Percentiles rank a stretch among this genome's conserved stretches.
These are phyloP conservation scores for Buphagus erythrorhynchus DNA, from an alignment of 2,797 vertebrate genomes.

Conservation along the genomic window DNA sequence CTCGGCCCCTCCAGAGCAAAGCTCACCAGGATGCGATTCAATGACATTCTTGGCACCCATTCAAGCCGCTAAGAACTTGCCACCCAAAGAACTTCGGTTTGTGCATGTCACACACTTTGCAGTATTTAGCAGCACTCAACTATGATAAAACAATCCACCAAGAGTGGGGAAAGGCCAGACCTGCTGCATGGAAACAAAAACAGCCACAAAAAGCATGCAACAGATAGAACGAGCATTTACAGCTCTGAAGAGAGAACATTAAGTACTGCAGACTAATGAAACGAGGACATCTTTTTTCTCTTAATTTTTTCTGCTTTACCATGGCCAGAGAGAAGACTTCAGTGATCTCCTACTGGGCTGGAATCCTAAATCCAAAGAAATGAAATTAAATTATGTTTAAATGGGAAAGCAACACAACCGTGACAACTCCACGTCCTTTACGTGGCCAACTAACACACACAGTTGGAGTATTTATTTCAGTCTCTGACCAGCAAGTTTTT, in stretches of 20 bases:
- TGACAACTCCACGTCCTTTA: not conserved
- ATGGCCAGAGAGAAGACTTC: not conserved
- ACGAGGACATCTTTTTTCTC: not conserved
- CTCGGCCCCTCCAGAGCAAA: not conserved
- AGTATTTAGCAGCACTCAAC: not conserved
- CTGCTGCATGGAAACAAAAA: not conserved
- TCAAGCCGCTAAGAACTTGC: not conserved
- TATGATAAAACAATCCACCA: not conserved
- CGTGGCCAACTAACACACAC: not conserved
- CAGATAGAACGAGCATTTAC: not conserved
- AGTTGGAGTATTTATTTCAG: not conserved
- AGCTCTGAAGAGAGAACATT: not conserved
- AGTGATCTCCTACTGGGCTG: not conserved
- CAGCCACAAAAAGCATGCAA: not conserved
- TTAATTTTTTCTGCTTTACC: not conserved
- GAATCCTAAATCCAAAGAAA: not conserved
- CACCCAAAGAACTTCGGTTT: constrained; percentile 48
- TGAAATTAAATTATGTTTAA: not conserved
- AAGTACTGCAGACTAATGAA: not conserved
- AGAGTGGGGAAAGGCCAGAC: not conserved
- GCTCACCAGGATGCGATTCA: rapidly evolving
- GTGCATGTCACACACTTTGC: not conserved
- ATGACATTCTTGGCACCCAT: not conserved
- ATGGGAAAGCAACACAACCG: not conserved
- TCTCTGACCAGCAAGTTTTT: not conserved